Conservation (phyloP, 2,113 vertebrate species). For the Speoplatyrhinus poulsoni region DNA sequence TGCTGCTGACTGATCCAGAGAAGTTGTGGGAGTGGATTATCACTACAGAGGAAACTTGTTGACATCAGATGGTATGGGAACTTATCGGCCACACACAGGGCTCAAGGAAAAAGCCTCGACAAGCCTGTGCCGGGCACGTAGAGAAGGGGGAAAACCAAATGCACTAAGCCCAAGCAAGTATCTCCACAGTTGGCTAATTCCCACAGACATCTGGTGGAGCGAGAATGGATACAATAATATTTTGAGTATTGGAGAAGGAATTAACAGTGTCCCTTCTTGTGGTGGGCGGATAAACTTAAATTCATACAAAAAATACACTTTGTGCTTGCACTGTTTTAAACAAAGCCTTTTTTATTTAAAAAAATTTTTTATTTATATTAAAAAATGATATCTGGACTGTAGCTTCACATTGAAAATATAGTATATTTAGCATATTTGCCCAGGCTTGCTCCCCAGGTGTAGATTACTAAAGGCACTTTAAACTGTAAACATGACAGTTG, state of each 20-base stretch:
- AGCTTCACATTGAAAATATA: too few species aligned
- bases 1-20: conserved; percentile 42
- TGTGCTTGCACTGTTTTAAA: too few species aligned
- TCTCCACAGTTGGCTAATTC: conserved; percentile 60
- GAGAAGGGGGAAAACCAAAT: conserved; percentile 58
- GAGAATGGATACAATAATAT: conserved; percentile 37
- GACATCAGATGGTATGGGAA: conserved; percentile 76
- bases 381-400: too few species aligned
- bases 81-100: conserved; percentile 58
- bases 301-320: too few species aligned
- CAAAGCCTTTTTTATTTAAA: too few species aligned
- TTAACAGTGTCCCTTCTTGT: conserved; percentile 7
- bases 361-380: too few species aligned
- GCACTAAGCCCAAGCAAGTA: conserved; percentile 62
- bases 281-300: conserved; percentile 5
- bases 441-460: background rate
- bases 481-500: conserved; percentile 19
- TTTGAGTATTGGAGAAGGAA: conserved; percentile 35
- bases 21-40: conserved; percentile 62
- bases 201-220: conserved; percentile 51
- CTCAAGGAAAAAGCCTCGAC: conserved; percentile 51
- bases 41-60: conserved; percentile 64
- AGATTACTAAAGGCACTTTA: background rate
- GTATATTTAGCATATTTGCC: background rate
- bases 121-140: conserved; percentile 61